These are phyloP conservation scores for Choristoneura rosaceana DNA, from an alignment of 2,888 invertebrate genomes.

Conservation along the genomic window DNA sequence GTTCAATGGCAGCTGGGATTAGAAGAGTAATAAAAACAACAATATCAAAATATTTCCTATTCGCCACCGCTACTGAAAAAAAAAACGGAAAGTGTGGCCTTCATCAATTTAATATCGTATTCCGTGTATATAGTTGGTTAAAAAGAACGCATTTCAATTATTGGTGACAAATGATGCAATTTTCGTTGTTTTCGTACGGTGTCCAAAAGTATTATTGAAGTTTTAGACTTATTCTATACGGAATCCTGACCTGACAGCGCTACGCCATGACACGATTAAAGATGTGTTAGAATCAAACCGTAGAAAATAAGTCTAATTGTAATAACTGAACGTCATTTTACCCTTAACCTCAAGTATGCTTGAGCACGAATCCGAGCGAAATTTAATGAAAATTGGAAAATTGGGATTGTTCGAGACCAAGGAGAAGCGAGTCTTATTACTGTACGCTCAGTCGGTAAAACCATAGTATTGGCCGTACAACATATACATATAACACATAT, in stretches of 20 bases:
- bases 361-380: too few relatives aligned
- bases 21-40: neutral
- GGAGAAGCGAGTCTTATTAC: too few relatives aligned
- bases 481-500: too few relatives aligned
- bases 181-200: slow-evolving; percentile 7
- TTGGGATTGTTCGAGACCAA: too few relatives aligned
- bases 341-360: neutral
- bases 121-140: neutral
- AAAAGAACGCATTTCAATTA: neutral
- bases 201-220: neutral
- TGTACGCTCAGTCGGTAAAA: too few relatives aligned
- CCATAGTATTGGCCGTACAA: too few relatives aligned
- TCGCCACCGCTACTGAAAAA: neutral
- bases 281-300: neutral
- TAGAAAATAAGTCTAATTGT: slow-evolving; percentile 5
- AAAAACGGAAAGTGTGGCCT: too few relatives aligned
- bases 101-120: neutral
- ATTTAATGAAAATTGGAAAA: neutral
- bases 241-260: neutral
- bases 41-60: neutral
- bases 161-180: neutral
- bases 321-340: neutral
- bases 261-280: neutral
- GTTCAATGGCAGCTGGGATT: too few relatives aligned
- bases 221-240: slow-evolving; percentile 7